Percentiles rank a stretch among this genome's conserved stretches.
phyloP scores from a whole-genome alignment of 2,797 vertebrate species.

The Neostethus bicornis region DNA sequence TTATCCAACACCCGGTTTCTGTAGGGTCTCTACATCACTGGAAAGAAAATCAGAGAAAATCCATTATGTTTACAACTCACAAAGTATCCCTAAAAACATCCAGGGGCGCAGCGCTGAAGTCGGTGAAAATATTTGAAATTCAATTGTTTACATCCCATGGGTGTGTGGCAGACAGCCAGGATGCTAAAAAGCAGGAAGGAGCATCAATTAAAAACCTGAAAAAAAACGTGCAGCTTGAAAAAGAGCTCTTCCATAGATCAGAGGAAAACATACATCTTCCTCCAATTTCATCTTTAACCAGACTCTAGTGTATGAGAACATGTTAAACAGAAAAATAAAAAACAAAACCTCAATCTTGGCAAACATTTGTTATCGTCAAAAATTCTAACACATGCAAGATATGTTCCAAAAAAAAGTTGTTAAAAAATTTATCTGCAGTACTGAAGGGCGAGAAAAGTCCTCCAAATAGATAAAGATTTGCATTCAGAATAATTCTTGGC shows the following conservation, averaged over 20 bases:
- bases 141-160: constrained; percentile 10
- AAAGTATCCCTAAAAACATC: constrained; percentile 1
- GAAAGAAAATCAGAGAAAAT: too few species aligned
- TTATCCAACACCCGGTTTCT: too few species aligned
- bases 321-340: not conserved
- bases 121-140: not conserved
- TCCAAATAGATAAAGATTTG: not conserved
- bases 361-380: too few species aligned
- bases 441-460: constrained; percentile 5
- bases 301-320: not conserved
- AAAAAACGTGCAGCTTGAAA: not conserved
- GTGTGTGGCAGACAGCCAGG: not conserved
- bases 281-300: not conserved
- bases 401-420: not conserved
- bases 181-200: not conserved
- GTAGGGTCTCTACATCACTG: too few species aligned
- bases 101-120: not conserved
- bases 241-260: not conserved
- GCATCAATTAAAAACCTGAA: not conserved
- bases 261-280: not conserved
- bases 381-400: not conserved
- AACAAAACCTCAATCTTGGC: too few species aligned
- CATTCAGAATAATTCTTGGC: constrained; percentile 20
- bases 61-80: not conserved
- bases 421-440: constrained; percentile 10